Percentiles rank a stretch among this genome's conserved stretches.
These are phyloP conservation scores for Macquaria australasica DNA, from an alignment of 2,113 vertebrate genomes.

Conservation along the genomic window DNA sequence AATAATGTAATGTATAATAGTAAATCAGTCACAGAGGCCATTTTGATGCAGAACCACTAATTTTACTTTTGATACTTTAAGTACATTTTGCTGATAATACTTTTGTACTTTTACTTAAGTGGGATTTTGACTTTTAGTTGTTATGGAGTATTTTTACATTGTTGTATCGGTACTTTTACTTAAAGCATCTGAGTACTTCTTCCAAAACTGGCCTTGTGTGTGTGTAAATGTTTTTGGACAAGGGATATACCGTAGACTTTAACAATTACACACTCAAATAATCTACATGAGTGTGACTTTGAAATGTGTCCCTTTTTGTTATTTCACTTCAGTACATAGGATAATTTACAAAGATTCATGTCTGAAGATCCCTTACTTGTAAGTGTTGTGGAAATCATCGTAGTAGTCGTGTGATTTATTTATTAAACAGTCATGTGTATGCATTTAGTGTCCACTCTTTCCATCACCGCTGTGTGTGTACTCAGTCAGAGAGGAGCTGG, in stretches of 20 bases:
- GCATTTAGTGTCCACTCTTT: not conserved
- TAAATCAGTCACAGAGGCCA: not conserved
- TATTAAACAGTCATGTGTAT: not conserved
- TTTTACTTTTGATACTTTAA: too few species aligned
- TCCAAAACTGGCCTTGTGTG: not conserved
- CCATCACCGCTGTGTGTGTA: not conserved
- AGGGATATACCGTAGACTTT: not conserved
- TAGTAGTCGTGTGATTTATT: not conserved
- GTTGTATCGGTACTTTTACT: not conserved
- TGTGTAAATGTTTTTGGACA: not conserved
- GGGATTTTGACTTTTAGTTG: not conserved
- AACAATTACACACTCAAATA: not conserved
- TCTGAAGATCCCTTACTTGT: not conserved
- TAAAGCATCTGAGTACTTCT: not conserved
- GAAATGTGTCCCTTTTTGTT: not conserved
- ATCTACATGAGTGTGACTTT: not conserved
- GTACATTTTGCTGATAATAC: too few species aligned
- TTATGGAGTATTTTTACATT: not conserved
- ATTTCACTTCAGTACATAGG: not conserved
- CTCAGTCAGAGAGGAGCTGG: conserved; percentile 30
- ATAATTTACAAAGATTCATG: not conserved
- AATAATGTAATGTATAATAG: not conserved
- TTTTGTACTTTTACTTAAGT: not conserved
- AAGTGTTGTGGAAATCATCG: not conserved
- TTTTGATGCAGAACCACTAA: too few species aligned